Evolutionary conservation across 2,113 vertebrate species (phyloP).

Genomic region (Poeciliopsis occidentalis): DNA sequence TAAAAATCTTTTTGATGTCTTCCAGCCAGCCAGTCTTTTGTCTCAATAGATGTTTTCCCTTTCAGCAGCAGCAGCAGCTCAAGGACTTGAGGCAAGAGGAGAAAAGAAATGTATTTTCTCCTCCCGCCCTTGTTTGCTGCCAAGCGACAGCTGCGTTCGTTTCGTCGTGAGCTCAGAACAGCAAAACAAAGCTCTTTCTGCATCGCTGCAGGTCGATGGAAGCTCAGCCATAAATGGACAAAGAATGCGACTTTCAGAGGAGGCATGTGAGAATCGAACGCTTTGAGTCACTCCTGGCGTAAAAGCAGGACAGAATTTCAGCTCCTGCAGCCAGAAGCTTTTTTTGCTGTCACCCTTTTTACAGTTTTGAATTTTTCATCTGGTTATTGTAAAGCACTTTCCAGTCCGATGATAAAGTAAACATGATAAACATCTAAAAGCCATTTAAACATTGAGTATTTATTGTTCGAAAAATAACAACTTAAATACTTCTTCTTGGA

Average conservation of each 20-base stretch:
- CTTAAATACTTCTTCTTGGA: conserved; percentile 8
- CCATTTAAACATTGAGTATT: neutral
- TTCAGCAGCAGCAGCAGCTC: neutral
- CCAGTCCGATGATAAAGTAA: conserved; percentile 1
- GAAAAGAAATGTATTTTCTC: conserved; percentile 4
- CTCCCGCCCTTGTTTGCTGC: neutral
- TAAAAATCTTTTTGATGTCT: neutral
- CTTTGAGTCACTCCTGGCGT: conserved; percentile 27
- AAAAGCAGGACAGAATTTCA: conserved; percentile 17
- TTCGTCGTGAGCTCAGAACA: conserved; percentile 19
- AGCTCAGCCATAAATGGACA: conserved; percentile 40
- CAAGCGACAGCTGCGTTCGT: conserved; percentile 26
- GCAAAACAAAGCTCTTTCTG: conserved; percentile 24
- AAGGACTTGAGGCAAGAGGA: neutral
- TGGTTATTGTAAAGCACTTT: conserved; percentile 2
- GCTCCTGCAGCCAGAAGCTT: neutral
- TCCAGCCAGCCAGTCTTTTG: neutral
- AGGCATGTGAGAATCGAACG: conserved; percentile 6
- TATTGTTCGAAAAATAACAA: neutral
- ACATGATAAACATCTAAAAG: neutral
- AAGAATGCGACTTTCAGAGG: conserved; percentile 30
- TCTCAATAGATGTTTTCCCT: neutral
- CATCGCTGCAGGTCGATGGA: conserved; percentile 12
- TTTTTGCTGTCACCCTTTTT: conserved; percentile 3
- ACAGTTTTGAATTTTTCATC: conserved; percentile 5